These are phyloP conservation scores for Cheilosia pagana DNA, from an alignment of 2,888 invertebrate genomes.

Conservation along the genomic window DNA sequence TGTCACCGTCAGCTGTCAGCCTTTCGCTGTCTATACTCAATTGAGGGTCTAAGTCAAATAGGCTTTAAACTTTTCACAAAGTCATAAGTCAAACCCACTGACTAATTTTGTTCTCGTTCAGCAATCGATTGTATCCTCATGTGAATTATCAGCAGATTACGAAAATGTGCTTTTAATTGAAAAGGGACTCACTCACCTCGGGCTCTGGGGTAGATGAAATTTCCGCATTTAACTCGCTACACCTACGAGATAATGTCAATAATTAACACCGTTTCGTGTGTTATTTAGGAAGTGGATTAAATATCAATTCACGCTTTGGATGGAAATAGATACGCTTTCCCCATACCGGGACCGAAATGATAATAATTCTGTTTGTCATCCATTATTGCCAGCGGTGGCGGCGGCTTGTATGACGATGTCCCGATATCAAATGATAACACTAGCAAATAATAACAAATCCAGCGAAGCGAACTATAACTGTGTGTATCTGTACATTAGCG, in stretches of 20 bases:
- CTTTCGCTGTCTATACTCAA: no score
- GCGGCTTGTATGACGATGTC: conserved; percentile 1
- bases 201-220: background rate
- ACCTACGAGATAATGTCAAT: conserved; percentile 5
- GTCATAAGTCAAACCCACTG: no score
- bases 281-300: conserved; percentile 46
- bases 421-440: conserved; percentile 44
- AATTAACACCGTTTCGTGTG: conserved; percentile 25
- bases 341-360: background rate
- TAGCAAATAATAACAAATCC: conserved; percentile 35
- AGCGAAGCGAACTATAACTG: conserved; percentile 13
- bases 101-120: no score
- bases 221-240: background rate
- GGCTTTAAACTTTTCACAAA: no score
- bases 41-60: no score
- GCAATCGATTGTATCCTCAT: no score
- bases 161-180: conserved; percentile 2
- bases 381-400: conserved; percentile 12
- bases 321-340: background rate
- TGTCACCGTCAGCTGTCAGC: no score
- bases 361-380: conserved; percentile 36
- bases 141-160: no score
- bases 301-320: conserved; percentile 41
- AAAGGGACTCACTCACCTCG: background rate
- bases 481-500: conserved; percentile 1